Percentiles rank a stretch among this genome's conserved stretches.
Conservation (phyloP, 2,113 vertebrate species). For the Oncorhynchus mykiss region DNA sequence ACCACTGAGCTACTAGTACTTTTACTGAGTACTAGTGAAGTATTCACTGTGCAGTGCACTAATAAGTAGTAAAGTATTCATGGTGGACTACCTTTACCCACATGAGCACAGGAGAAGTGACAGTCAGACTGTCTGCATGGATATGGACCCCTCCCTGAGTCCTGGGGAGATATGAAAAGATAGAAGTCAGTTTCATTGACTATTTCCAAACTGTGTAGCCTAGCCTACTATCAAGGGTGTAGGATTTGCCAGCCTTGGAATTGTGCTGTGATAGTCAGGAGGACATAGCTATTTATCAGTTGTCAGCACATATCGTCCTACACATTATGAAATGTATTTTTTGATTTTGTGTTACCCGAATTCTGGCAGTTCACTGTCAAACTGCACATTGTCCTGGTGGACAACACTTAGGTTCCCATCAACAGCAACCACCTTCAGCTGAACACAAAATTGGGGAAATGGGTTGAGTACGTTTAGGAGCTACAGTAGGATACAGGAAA, state of each 20-base stretch:
- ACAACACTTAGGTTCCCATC: conserved; percentile 78
- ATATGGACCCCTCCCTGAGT: conserved; percentile 87
- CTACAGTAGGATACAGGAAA: too few species aligned
- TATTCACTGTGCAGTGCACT: neutral
- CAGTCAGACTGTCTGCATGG: conserved; percentile 81
- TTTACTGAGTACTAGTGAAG: neutral
- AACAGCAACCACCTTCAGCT: conserved; percentile 90
- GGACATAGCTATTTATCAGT: too few species aligned
- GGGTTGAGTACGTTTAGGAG: too few species aligned
- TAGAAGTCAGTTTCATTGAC: neutral
- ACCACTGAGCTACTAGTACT: neutral
- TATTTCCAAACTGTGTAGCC: neutral
- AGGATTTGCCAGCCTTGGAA: neutral
- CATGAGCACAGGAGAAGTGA: conserved; percentile 94
- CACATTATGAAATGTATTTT: neutral
- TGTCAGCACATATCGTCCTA: neutral
- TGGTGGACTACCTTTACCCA: conserved; percentile 86
- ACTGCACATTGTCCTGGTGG: conserved; percentile 84
- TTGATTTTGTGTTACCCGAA: conserved; percentile 78
- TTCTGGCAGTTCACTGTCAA: conserved; percentile 87
- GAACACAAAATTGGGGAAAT: neutral
- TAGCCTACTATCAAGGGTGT: neutral
- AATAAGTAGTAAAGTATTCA: neutral
- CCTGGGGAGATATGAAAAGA: conserved; percentile 61
- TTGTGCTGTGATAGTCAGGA: too few species aligned